A percentile compares a stretch with the other conserved stretches of the same genome.
phyloP scores from a whole-genome alignment of 2,113 vertebrate species.

The Dunckerocampus dactyliophorus region DNA sequence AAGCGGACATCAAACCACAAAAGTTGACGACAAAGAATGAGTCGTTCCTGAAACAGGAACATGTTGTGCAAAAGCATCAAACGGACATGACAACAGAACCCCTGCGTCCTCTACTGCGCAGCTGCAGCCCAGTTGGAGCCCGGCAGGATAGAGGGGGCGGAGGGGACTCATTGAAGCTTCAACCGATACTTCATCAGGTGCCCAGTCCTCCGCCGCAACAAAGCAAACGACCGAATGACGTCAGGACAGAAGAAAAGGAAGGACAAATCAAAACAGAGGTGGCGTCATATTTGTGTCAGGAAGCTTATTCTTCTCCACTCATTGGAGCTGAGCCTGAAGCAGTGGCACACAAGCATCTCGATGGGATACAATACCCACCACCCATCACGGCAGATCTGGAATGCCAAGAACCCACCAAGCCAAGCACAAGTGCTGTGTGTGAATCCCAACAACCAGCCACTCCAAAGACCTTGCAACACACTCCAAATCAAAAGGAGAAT shows the following conservation, averaged over 20 bases:
- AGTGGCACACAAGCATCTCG: conserved; percentile 45
- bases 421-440: background rate
- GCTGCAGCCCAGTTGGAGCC: conserved; percentile 27
- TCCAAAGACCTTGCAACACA: background rate
- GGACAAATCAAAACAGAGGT: conserved; percentile 66
- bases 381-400: conserved; percentile 22
- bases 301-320: conserved; percentile 61
- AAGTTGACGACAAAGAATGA: conserved; percentile 54
- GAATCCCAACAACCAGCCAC: conserved; percentile 28
- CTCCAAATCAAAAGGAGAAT: conserved; percentile 42
- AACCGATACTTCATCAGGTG: conserved; percentile 14
- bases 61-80: conserved; percentile 21
- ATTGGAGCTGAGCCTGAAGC: conserved; percentile 63
- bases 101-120: conserved; percentile 23
- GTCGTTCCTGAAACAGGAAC: conserved; percentile 41
- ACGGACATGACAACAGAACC: conserved; percentile 17
- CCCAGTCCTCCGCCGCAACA: conserved; percentile 25
- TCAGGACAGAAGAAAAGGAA: conserved; percentile 68
- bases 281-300: conserved; percentile 60
- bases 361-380: conserved; percentile 8
- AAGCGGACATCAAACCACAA: conserved; percentile 78
- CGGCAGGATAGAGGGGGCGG: conserved; percentile 14
- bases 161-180: conserved; percentile 13
- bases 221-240: conserved; percentile 56
- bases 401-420: conserved; percentile 14